Evolutionary conservation across 2,888 invertebrate genomes (phyloP), one percentile per base, ranked within the genome.

Genomic region (Cantharis nigra): DNA sequence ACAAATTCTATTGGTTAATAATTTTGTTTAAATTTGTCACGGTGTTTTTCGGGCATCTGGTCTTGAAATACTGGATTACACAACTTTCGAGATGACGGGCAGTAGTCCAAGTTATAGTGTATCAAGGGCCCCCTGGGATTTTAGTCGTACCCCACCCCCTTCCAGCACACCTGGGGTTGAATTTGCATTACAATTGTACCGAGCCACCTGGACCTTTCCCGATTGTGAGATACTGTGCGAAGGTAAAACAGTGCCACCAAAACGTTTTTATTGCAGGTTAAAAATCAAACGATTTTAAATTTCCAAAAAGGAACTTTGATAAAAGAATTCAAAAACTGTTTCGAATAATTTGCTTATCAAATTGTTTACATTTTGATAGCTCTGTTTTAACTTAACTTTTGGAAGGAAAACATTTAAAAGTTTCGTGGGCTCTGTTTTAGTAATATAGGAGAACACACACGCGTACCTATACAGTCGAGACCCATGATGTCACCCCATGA

Each of bases 161-260:
- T 77, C 80, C 78, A 70, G 83, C 83, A 83, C 83, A 83, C 83
- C 83, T 83, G 83, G 83, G 83, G 81, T 78, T 70, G 76, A 81
- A 84, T 84, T 83, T 84, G 83, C 84, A 84, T 84, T 78, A 84
- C 83, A 84, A 84, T 83, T 79, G 77, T 70, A 78, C 80, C 83
- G 81, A 83, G 79, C 82, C 83, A 83, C 83, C 84, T 83, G 84
- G 83, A 83, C 83, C 80, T 80, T 78, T 79, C 80, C 82, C 72
- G 80, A 80, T 75, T 80, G 80, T 80, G 78, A 82, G 80, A 80
- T 81, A 80, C 78, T 79, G 80, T 76, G 73, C 72, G 74, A 64
- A 72, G 63, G 70, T 73, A 76, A 71, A 74, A 63, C 80, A 79
- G 80, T 49, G 79, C 67, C 67, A 18, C 74, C 65, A 75, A 80